Evolutionary conservation across 2,797 vertebrate genomes (phyloP).

Genomic region (Allobates femoralis): DNA sequence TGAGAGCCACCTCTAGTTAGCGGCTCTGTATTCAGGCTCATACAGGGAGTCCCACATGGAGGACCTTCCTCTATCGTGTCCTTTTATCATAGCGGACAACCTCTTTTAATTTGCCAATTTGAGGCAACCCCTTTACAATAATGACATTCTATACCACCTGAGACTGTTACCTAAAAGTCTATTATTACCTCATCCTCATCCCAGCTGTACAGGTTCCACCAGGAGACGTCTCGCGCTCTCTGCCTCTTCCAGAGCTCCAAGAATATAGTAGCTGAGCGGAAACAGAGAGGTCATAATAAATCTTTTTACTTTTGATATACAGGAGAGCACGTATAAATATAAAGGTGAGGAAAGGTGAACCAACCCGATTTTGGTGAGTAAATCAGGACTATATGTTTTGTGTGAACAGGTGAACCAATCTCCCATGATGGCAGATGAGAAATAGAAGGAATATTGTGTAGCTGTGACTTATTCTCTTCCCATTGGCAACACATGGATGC

Average conservation of each 20-base stretch:
- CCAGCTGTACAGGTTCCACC: slow-evolving; percentile 90
- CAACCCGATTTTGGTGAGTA: no score
- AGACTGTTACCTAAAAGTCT: neutral
- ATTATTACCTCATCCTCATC: slow-evolving; percentile 89
- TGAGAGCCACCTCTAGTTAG: neutral
- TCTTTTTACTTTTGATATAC: neutral
- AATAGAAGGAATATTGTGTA: no score
- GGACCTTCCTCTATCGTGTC: no score
- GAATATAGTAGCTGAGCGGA: slow-evolving; percentile 86
- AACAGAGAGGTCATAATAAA: neutral
- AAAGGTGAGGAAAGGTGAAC: no score
- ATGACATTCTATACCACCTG: neutral
- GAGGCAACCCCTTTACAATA: neutral
- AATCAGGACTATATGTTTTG: no score
- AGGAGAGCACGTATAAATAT: neutral
- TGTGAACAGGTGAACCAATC: no score
- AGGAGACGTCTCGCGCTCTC: slow-evolving; percentile 79
- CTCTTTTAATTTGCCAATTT: no score
- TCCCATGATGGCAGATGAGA: no score
- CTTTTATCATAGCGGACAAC: no score
- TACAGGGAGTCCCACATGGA: neutral
- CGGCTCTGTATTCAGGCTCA: neutral
- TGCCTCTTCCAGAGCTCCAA: slow-evolving; percentile 93
- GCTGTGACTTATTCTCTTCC: no score
- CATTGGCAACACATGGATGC: no score